phyloP scores from a whole-genome alignment of 2,888 invertebrate genomes.

The Hartigia nigra region DNA sequence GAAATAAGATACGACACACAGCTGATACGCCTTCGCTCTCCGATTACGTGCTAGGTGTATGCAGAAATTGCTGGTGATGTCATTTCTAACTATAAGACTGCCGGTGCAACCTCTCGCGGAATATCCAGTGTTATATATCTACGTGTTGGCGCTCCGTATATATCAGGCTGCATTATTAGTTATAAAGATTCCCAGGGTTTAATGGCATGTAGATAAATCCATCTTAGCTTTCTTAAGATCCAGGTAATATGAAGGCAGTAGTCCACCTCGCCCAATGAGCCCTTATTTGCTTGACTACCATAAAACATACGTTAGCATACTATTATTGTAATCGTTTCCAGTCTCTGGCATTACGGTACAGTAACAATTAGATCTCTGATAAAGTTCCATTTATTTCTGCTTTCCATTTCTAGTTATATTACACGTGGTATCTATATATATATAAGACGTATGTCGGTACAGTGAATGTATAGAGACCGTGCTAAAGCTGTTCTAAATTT shows the following conservation, averaged over 20 bases:
- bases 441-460: neutral
- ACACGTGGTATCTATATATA: neutral
- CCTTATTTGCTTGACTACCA: neutral
- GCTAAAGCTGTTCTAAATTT: neutral
- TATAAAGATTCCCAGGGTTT: neutral
- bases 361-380: neutral
- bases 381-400: neutral
- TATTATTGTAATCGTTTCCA: neutral
- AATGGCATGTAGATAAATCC: neutral
- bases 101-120: neutral
- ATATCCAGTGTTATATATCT: neutral
- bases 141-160: neutral
- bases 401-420: neutral
- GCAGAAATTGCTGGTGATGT: slow-evolving; percentile 58
- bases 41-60: slow-evolving; percentile 58
- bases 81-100: slow-evolving; percentile 54
- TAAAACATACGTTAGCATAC: neutral
- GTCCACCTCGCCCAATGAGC: neutral
- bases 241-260: neutral
- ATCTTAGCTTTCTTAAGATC: neutral
- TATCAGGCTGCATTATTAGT: neutral
- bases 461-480: neutral
- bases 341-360: neutral
- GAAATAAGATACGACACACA: slow-evolving; percentile 62
- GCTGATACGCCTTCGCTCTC: slow-evolving; percentile 59